phyloP scores from a whole-genome alignment of 2,797 vertebrate genomes.

The Erethizon dorsatum region DNA sequence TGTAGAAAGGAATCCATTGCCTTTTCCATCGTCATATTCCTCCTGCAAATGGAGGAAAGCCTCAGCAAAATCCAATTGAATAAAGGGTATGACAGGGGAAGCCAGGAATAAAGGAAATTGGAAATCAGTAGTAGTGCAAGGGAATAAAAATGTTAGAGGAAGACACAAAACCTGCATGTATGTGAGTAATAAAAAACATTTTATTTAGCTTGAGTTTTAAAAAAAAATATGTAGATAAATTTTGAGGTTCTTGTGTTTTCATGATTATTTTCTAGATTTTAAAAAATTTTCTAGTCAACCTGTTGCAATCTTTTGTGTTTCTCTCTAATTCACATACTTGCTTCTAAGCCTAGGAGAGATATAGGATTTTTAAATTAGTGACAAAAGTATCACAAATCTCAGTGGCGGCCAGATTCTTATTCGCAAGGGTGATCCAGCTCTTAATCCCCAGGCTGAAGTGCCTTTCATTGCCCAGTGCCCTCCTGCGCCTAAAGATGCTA shows the following conservation, averaged over 20 bases:
- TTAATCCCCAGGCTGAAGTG: not conserved
- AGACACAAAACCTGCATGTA: not conserved
- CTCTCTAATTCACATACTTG: not conserved
- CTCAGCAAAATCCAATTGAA: not conserved
- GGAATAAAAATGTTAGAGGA: no score
- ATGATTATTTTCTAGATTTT: not conserved
- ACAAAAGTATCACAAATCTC: not conserved
- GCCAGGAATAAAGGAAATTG: not conserved
- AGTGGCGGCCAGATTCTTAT: not conserved
- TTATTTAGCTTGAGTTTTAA: not conserved
- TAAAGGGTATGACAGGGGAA: not conserved
- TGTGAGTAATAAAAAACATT: not conserved
- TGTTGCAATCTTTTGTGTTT: not conserved
- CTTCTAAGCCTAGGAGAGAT: not conserved
- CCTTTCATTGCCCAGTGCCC: not conserved
- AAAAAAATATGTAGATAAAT: not conserved
- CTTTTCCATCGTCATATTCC: not conserved
- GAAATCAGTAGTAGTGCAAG: not conserved
- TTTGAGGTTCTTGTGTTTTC: not conserved
- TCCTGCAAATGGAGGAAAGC: not conserved
- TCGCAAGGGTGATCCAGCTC: not conserved
- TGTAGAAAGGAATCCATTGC: not conserved
- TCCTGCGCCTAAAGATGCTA: not conserved
- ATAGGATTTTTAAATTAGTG: slow-evolving; percentile 17
- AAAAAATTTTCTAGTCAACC: not conserved